Evolutionary conservation across 2,113 vertebrate genomes (phyloP).

Genomic region (Ovis aries): ARS-UI_Ramb_v3.0 NC_056073.1:20965501-20966000

Average conservation of each 20-base stretch:
- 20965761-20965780: not conserved
- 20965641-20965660: not conserved
- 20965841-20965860: not conserved
- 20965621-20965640: not conserved
- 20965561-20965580: not conserved
- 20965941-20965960: not conserved
- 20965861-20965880: not conserved
- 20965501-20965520: not conserved
- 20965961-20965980: not conserved
- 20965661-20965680: not conserved
- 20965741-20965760: not conserved
- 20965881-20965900: not conserved
- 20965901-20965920: not conserved
- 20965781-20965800: not conserved
- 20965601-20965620: not conserved
- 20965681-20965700: not conserved
- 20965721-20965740: not conserved
- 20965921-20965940: not conserved
- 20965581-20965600: not conserved
- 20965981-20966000: not conserved
- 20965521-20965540: not conserved
- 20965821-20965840: not conserved
- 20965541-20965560: not conserved
- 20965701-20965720: not conserved
- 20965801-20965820: not conserved